Evolutionary conservation across 2,888 invertebrate species (phyloP).

Genomic region (Drosophila cognata): DNA sequence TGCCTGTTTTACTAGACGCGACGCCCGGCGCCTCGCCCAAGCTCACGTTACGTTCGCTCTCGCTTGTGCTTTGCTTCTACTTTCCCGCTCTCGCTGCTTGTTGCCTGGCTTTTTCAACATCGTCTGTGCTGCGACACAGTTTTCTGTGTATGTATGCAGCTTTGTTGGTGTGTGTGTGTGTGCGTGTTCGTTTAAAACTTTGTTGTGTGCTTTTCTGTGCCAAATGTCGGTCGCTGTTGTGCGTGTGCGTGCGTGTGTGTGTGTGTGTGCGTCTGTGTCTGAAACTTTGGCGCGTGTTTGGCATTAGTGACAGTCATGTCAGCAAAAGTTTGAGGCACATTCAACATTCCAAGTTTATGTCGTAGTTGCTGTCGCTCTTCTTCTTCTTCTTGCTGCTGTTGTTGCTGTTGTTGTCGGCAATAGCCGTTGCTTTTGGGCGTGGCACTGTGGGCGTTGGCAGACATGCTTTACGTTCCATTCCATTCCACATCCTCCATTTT

Average conservation of each 20-base stretch:
- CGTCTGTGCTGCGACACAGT: slow-evolving; percentile 73
- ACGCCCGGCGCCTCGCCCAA: slow-evolving; percentile 52
- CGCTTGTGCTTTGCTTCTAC: slow-evolving; percentile 7
- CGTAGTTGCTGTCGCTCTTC: slow-evolving; percentile 41
- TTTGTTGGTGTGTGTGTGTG: slow-evolving; percentile 26
- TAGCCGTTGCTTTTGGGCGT: slow-evolving; percentile 44
- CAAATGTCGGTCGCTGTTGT: slow-evolving; percentile 61
- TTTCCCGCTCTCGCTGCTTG: slow-evolving; percentile 11
- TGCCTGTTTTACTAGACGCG: slow-evolving; percentile 62
- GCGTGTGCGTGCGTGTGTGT: slow-evolving; percentile 22
- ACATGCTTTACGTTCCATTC: slow-evolving; percentile 51
- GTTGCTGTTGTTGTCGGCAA: slow-evolving; percentile 2
- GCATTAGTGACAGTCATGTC: slow-evolving; percentile 81
- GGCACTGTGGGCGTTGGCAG: slow-evolving; percentile 60
- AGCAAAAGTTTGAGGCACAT: slow-evolving; percentile 81
- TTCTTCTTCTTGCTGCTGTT: slow-evolving; percentile 1
- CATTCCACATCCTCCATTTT: slow-evolving; percentile 19
- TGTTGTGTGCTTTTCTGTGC: slow-evolving; percentile 68
- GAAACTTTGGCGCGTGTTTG: slow-evolving; percentile 81
- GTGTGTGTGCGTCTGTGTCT: slow-evolving; percentile 65
- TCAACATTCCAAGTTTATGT: slow-evolving; percentile 79
- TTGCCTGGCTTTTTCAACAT: slow-evolving; percentile 36
- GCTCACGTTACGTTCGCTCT: slow-evolving; percentile 34
- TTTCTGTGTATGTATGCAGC: slow-evolving; percentile 48
- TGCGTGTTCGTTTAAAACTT: slow-evolving; percentile 55